A percentile compares a stretch with the other conserved stretches of the same genome.
phyloP scores from a whole-genome alignment of 2,113 vertebrate genomes.

The Festucalex cinctus region DNA sequence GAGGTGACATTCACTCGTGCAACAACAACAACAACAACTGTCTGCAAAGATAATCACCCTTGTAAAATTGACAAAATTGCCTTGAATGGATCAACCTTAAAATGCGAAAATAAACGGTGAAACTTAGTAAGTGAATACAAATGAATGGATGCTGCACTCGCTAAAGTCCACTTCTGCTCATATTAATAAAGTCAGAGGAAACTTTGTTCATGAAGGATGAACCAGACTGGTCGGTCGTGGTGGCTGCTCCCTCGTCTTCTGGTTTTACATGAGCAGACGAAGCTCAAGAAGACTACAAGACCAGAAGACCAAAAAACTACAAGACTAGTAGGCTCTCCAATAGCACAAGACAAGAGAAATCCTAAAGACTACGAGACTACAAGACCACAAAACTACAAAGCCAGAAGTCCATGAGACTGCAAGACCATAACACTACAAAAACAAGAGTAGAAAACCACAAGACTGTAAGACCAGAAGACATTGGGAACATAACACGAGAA shows the following conservation, averaged over 20 bases:
- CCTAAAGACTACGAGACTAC: no score
- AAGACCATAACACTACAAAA: neutral
- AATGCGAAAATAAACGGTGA: neutral
- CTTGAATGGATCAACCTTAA: neutral
- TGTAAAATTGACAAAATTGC: neutral
- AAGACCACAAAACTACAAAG: no score
- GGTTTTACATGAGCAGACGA: no score
- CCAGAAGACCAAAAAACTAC: no score
- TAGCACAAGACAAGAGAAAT: neutral
- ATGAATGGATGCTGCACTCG: neutral
- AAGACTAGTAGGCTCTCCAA: neutral
- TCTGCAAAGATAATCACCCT: neutral
- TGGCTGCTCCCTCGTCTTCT: neutral
- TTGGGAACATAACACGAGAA: neutral
- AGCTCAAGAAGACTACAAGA: neutral
- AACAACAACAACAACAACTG: neutral
- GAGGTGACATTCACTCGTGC: neutral
- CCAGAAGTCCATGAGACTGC: no score
- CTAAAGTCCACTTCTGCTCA: neutral
- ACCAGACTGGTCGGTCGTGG: neutral
- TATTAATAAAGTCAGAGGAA: neutral
- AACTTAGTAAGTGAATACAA: neutral
- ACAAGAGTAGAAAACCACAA: neutral
- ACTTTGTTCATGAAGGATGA: no score
- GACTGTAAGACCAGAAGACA: no score